Base-by-base conservation (phyloP, 2,113 vertebrate genomes). In the Toxostoma redivivum region DNA sequence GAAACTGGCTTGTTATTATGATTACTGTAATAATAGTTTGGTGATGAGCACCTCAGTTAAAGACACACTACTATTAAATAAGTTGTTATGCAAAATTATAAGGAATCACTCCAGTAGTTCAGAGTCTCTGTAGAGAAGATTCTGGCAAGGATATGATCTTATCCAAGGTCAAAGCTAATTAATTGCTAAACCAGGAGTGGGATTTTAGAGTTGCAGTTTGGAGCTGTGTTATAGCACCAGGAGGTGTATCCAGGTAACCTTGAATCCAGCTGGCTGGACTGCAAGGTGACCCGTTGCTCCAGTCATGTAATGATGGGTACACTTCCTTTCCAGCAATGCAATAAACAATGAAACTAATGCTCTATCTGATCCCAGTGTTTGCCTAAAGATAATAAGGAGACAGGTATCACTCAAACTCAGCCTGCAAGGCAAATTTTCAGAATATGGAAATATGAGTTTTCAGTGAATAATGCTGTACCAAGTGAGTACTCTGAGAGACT, bases 341-440 rank as follows among this genome's bases (percentile, higher is more conserved):
- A 4, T 48, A 82, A 77, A 42, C 33, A 76, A 25, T 44, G 28
- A 87, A 15, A 50, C 33, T 76, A 30, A 62, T 56, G n/a, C 24
- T 84, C 9, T 73, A 17, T 53, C 45, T 86, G 48, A 28, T 92
- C 54, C 50, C 24, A 51, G 21, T 90, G 71, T 86, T 93, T 62
- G 23, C 80, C 42, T 51, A 44, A 92, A 88, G 79, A 90, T 88
- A 86, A 79, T 44, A 74, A 74, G 85, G 10, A 61, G 24, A 30
- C 58, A 54, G 58, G 90, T 96, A 93, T 78, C 82, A 80, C 71
- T 65, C 60, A 77, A 86, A 92, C 73, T 15, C 62, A 93, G 82
- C 23, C 27, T 70, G 54, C 47, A 88, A 77, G 60, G 30, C 62
- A 60, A 62, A 60, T 64, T 76, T 51, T 31, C 54, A 54, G 45